Evolutionary conservation across 1,140 invertebrate species (phyloP), one percentile per base, ranked within the genome.

Genomic region (Heliconius nattereri): DNA sequence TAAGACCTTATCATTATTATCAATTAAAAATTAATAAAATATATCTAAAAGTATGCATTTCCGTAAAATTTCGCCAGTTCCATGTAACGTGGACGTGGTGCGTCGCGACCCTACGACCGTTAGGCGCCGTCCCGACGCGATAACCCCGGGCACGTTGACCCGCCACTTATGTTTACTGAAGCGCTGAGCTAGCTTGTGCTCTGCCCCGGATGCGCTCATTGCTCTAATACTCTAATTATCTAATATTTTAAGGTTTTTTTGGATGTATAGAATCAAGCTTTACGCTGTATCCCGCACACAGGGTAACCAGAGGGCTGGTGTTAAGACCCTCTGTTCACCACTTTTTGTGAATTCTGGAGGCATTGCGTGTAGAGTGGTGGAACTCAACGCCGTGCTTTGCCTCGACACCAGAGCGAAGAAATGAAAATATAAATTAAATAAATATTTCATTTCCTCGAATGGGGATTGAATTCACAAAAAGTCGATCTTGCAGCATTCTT

Each of bases 61-160:
- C 76, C 70, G 45, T 52, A 57, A 72, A 73, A 71, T 77, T 77
- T 77, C 70, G 79, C 75, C 29, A 76, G 45, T 76, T 76, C 75
- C 75, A 76, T 76, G 75, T 70, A 76, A 13, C 60, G 49, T 37
- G 23, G 60, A 26, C 75, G 75, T 76, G 75, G 80, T 80, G 75
- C 77, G 76, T 70, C 77, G 57, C 78, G 76, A 78, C 72, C 77
- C 82, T 85, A 87, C 90, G 91, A 89, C 89, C 87, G 87, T 90
- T 87, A 87, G 91, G 89, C 91, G 91, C 91, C 91, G 89, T 86
- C 89, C 87, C 87, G 80, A 82, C 49, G 71, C 71, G 92, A 92
- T 93, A 93, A 93, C 92, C 92, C 85, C 86, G 85, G 73, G 91
- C 88, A 86, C 91, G 89, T 92, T 92, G 92, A 93, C 92, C 92